Base-by-base conservation (phyloP, 2,797 vertebrate species). In the Pempheris klunzingeri region DNA sequence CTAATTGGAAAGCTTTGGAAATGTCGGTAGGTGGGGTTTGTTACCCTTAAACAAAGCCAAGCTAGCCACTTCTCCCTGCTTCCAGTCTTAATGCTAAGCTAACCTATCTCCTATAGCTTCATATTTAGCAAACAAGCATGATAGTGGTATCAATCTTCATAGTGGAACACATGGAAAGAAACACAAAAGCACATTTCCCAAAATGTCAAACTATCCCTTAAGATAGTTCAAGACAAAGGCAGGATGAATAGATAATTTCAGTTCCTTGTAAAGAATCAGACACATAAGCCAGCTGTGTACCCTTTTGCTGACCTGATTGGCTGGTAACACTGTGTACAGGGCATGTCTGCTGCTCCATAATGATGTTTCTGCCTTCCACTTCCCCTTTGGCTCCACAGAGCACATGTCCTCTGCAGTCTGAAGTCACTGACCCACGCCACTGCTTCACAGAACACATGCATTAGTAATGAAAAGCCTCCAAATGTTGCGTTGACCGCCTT, bases 381-480 rank as follows among this genome's bases (percentile, higher is more conserved):
- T 60, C 70, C 80, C 26, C 11, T 15, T n/a, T 17, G 28, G 39
- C 70, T 78, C 30, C 61, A 36, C 36, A 63, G 44, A 78, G 63
- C 43, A 72, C 28, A 55, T 60, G 59, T 59, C 41, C 64, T 77
- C 60, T 62, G 75, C 77, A 70, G 80, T 62, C 57, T 81, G 75
- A 39, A 77, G 63, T 74, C 87, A 83, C 58, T 83, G 83, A 79
- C 74, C 77, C 75, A 82, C 55, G 14, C 63, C 67, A 26, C 57
- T 34, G 77, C 76, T 39, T 61, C 78, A 54, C 46, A 54, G 79
- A 65, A 64, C 85, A 71, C 82, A 84, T 88, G 84, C 71, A 89
- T 89, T 81, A 91, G 49, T 90, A 85, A 89, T 81, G 65, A 82
- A 17, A n/a, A 24, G 43, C 41, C 32, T 70, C 69, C 47, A 13